phyloP scores from a whole-genome alignment of 2,888 invertebrate genomes.

The Podabrus alpinus region DNA sequence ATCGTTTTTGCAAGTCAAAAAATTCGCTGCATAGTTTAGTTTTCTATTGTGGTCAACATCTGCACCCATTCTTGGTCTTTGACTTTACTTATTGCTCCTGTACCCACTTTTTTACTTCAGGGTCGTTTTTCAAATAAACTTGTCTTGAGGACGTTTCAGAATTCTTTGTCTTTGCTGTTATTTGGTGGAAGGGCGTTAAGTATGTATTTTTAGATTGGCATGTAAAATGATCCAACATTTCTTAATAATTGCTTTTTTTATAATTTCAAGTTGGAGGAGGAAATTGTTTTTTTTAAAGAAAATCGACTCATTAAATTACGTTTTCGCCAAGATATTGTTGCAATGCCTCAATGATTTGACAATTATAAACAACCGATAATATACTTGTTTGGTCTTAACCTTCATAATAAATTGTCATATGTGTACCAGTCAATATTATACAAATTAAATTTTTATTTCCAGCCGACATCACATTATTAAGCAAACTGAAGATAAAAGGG shows the following conservation, averaged over 20 bases:
- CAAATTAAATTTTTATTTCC: constrained; percentile 12
- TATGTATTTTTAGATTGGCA: background rate
- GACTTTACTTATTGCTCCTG: constrained; percentile 41
- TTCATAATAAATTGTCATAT: constrained; percentile 21
- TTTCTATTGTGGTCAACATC: constrained; percentile 40
- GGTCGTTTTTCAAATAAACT: constrained; percentile 45
- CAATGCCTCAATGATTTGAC: constrained; percentile 7
- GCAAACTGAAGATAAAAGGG: constrained; percentile 52
- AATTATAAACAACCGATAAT: constrained; percentile 18
- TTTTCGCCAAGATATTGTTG: background rate
- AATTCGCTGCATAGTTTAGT: constrained; percentile 4
- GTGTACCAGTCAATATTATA: constrained; percentile 8
- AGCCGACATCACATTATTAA: constrained; percentile 45
- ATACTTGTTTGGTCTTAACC: constrained; percentile 20
- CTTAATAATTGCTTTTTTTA: background rate
- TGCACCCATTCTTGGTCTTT: constrained; percentile 41
- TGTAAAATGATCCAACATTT: constrained; percentile 1
- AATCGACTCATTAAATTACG: background rate
- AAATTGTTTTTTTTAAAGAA: background rate
- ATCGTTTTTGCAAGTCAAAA: background rate
- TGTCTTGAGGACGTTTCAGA: constrained; percentile 45
- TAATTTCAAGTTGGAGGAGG: background rate
- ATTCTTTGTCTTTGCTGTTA: constrained; percentile 40
- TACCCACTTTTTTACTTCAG: constrained; percentile 45
- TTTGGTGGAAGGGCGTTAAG: background rate